Conservation (phyloP, 2,113 vertebrate genomes). For the Antennarius striatus region DNA sequence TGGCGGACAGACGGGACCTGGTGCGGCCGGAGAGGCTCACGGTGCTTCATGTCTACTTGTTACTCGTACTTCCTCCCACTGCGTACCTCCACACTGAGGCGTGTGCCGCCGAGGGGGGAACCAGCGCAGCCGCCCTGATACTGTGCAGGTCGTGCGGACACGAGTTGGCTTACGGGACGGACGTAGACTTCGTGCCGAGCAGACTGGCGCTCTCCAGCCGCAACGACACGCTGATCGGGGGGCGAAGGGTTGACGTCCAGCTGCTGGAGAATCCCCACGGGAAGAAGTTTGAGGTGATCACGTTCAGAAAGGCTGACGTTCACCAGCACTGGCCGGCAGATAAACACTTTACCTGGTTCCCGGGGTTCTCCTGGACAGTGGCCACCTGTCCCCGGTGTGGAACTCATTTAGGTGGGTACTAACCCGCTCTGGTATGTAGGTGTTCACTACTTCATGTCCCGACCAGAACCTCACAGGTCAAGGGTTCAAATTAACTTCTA, state of each 20-base stretch:
- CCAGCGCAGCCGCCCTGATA: constrained; percentile 38
- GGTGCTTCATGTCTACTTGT: background rate
- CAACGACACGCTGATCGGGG: constrained; percentile 45
- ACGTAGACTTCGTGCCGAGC: constrained; percentile 59
- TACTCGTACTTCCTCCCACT: constrained; percentile 9
- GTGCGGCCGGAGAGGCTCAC: background rate
- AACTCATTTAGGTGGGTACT: constrained; percentile 60
- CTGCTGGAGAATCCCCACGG: constrained; percentile 76
- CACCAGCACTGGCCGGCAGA: constrained; percentile 73
- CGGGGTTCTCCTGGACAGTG: constrained; percentile 61
- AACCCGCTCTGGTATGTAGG: background rate
- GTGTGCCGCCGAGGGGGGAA: constrained; percentile 23
- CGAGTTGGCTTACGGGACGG: constrained; percentile 48
- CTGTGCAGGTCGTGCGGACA: constrained; percentile 63
- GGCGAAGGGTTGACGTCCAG: constrained; percentile 44
- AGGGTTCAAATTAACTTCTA: no score
- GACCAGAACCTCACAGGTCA: no score
- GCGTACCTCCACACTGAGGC: constrained; percentile 7
- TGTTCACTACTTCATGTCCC: no score
- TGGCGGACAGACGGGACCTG: background rate
- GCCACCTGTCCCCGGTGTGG: constrained; percentile 65
- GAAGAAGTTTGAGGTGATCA: constrained; percentile 71
- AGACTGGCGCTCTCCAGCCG: constrained; percentile 65
- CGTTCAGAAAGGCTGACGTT: constrained; percentile 67
- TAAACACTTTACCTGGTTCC: constrained; percentile 58